Base-by-base conservation (phyloP, 2,888 invertebrate species). In the Scaptomyza cyrtandrae region DNA sequence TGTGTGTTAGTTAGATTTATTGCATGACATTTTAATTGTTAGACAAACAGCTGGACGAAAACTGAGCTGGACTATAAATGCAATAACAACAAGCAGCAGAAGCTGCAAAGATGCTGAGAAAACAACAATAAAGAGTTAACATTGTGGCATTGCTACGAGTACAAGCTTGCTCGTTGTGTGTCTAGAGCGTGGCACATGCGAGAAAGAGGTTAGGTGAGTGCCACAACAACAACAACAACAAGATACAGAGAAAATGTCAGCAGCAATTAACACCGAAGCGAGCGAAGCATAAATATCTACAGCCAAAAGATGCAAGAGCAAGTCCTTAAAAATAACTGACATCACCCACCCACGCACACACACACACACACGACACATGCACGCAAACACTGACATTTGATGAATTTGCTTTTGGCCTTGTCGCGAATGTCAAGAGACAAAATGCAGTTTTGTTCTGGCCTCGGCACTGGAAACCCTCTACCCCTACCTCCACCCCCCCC, bases 11-110 rank as follows among this genome's bases (percentile, higher is more conserved):
- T 80, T 77, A 84, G 85, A 84, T 84, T 84, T 84, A 84, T 86
- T 80, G 84, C 84, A 81, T 84, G 85, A 84, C 87, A 86, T 86
- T 84, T 84, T 86, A 84, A 84, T 84, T 84, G 85, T 84, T 84
- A 80, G 84, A 84, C 86, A 84, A 84, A 84, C 84, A 84, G 86
- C 85, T 84, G 86, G 84, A 86, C 82, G 86, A 71, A 68, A 64
- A 75, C 69, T 66, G 78, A 77, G 72, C 62, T 57, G 60, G 76
- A 76, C 76, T 60, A 61, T 53, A 69, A 59, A 69, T 52, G 56
- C 71, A 71, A 49, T 50, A 19, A 50, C 68, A 71, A 49, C 33
- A 33, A 33, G 14, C n/a, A 19, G 2, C 62, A 59, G 48, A 56
- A 63, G 73, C 76, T 54, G 66, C 65, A 79, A 71, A 75, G 75